Conservation (phyloP, 2,113 vertebrate species). For the Nothobranchius furzeri region DNA sequence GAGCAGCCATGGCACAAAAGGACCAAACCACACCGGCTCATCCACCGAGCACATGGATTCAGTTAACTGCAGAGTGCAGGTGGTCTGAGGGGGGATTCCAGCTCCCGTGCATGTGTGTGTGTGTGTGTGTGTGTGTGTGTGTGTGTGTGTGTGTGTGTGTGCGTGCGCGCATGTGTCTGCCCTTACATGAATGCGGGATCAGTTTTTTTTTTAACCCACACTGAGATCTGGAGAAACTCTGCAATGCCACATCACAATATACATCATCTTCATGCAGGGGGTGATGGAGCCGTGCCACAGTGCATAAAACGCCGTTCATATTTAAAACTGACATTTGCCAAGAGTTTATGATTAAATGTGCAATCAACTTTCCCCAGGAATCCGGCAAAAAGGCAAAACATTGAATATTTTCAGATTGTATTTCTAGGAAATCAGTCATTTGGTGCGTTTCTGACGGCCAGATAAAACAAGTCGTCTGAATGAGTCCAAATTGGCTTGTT, state of each 20-base stretch:
- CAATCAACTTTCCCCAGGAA: background rate
- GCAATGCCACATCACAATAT: conserved; percentile 6
- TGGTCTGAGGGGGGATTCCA: conserved; percentile 76
- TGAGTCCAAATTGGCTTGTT: background rate
- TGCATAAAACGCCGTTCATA: background rate
- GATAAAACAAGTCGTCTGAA: background rate
- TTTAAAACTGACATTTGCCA: background rate
- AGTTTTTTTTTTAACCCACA: conserved; percentile 24
- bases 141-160: conserved; percentile 1
- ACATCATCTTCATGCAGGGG: background rate
- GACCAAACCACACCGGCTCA: conserved; percentile 54
- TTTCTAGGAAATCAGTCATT: background rate
- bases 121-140: conserved; percentile 12
- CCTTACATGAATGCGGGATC: conserved; percentile 12
- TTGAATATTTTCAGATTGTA: background rate
- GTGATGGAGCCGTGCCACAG: background rate
- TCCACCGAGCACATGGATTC: conserved; percentile 72
- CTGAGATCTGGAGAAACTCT: conserved; percentile 1
- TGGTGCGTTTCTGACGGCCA: background rate
- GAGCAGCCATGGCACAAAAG: conserved; percentile 52
- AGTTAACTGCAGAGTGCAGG: conserved; percentile 74
- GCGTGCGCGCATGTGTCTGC: too few relatives aligned
- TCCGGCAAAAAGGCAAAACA: background rate
- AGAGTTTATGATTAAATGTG: background rate
- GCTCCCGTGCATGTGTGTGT: conserved; percentile 16